These are phyloP conservation scores for Camponotus pennsylvanicus DNA, from an alignment of 1,140 invertebrate genomes.

Conservation along the genomic window DNA sequence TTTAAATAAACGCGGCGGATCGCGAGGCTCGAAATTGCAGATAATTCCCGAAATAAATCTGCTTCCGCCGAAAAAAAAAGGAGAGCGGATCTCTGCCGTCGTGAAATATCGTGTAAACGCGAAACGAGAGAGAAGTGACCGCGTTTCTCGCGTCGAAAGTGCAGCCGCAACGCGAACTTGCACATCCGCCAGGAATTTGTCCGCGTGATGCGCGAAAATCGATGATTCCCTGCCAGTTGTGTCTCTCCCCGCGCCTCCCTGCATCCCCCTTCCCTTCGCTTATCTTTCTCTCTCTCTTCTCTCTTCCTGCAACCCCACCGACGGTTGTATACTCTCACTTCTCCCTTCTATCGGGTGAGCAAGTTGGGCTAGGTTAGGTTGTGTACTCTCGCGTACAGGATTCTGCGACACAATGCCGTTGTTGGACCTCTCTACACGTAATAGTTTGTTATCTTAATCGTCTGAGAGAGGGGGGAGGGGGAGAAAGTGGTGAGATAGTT, in stretches of 20 bases:
- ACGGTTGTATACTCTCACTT: constrained; percentile 22
- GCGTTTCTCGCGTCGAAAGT: constrained; percentile 44
- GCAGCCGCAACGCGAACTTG: constrained; percentile 45
- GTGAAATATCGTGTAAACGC: constrained; percentile 31
- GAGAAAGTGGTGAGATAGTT: neutral
- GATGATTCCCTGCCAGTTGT: constrained; percentile 62
- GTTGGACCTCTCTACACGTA: neutral
- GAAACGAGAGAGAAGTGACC: constrained; percentile 59
- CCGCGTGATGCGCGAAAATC: constrained; percentile 71
- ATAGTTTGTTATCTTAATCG: constrained; percentile 27
- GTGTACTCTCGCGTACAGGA: neutral
- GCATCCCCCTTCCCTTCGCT: neutral
- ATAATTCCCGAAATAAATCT: neutral
- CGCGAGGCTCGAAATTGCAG: neutral
- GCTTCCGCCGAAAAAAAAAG: constrained; percentile 1
- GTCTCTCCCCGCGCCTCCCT: neutral
- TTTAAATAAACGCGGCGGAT: neutral
- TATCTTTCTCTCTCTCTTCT: neutral
- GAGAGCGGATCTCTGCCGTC: neutral
- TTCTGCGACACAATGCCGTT: constrained; percentile 8
- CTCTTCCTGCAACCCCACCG: neutral
- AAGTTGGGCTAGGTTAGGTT: constrained; percentile 71
- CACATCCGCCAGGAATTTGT: constrained; percentile 52
- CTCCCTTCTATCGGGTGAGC: neutral
- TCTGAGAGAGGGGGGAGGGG: no score